Evolutionary conservation across 1,140 invertebrate genomes (phyloP), one percentile per base, ranked within the genome.

Genomic region (Penaeus japonicus): DNA sequence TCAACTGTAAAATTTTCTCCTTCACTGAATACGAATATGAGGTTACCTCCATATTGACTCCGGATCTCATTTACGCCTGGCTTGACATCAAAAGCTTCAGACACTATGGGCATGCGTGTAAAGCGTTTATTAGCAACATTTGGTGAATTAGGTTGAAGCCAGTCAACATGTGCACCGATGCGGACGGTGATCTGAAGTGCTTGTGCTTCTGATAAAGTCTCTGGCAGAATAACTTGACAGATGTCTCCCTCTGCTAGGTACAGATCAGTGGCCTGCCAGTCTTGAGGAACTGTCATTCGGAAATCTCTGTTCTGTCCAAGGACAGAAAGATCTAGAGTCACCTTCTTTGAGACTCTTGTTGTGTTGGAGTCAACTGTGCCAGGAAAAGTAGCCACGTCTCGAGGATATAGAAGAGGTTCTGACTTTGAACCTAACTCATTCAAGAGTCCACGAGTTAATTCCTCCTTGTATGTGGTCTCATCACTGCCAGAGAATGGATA

Each of bases 41-140:
- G 32, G 27, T 85, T 85, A 10, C 84, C 84, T 20, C 84, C 84
- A 85, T 55, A 85, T 73, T 85, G 84, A 32, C 84, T 78, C 5
- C 84, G 65, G 20, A 85, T 27, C 22, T 47, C 30, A 55, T 85
- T 85, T 1, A 35, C 73, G 22, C 84, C 84, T 20, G 84, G 84
- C 4, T 59, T 32, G 32, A 85, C 54, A 57, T 85, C 73, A 57
- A 85, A 85, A 53, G 59, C 84, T 22, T 85, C 84, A 2, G 84
- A 75, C 12, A 85, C 73, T 59, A 77, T 22, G 30, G 84, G 84
- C 73, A 85, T 78, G 27, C 84, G 84, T 15, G 59, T 85, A 22
- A 85, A 85, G n/a, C 0, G 1, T 20, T 24, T 59, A 47, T 47
- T 54, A 10, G 30, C 24, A 24, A 85, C 47, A 78, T 85, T 85